These are phyloP conservation scores for Callyntrura sp. DNA, from an alignment of 2,888 invertebrate genomes.

Conservation along the genomic window DNA sequence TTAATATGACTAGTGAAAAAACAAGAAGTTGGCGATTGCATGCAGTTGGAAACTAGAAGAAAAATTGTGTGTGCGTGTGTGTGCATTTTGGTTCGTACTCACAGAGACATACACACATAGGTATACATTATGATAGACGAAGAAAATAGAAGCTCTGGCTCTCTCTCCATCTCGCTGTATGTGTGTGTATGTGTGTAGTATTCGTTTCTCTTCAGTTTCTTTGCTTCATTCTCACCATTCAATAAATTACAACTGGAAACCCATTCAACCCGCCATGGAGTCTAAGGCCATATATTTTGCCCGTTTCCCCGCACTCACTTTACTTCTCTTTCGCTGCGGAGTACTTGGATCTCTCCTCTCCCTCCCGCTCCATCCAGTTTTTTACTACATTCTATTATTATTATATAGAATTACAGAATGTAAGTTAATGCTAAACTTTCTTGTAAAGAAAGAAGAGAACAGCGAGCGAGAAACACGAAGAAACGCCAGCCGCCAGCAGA, in stretches of 20 bases:
- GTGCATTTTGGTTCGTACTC: background rate
- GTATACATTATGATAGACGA: slow-evolving; percentile 26
- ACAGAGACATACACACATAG: background rate
- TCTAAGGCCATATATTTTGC: slow-evolving; percentile 69
- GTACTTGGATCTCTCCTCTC: slow-evolving; percentile 24
- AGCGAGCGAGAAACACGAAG: background rate
- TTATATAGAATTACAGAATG: slow-evolving; percentile 49
- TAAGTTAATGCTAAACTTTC: slow-evolving; percentile 66
- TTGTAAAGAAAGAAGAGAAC: slow-evolving; percentile 41
- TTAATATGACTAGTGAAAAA: slow-evolving; percentile 22
- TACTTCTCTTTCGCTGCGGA: slow-evolving; percentile 27
- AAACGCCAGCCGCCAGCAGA: slow-evolving; percentile 56
- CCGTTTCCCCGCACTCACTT: slow-evolving; percentile 55
- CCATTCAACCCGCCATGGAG: slow-evolving; percentile 72
- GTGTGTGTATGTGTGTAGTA: too few relatives aligned
- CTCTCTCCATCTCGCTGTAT: background rate
- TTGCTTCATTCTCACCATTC: slow-evolving; percentile 77
- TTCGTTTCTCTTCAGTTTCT: slow-evolving; percentile 8
- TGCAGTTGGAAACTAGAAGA: slow-evolving; percentile 40
- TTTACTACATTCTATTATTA: slow-evolving; percentile 58
- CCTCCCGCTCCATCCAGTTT: slow-evolving; percentile 56
- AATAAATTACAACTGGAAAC: slow-evolving; percentile 78
- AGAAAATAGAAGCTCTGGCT: background rate
- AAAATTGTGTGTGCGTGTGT: background rate
- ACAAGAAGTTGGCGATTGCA: background rate